A percentile compares a stretch with the other conserved stretches of the same genome.
phyloP scores from a whole-genome alignment of 2,888 invertebrate genomes.

The Crepidodera aurea region DNA sequence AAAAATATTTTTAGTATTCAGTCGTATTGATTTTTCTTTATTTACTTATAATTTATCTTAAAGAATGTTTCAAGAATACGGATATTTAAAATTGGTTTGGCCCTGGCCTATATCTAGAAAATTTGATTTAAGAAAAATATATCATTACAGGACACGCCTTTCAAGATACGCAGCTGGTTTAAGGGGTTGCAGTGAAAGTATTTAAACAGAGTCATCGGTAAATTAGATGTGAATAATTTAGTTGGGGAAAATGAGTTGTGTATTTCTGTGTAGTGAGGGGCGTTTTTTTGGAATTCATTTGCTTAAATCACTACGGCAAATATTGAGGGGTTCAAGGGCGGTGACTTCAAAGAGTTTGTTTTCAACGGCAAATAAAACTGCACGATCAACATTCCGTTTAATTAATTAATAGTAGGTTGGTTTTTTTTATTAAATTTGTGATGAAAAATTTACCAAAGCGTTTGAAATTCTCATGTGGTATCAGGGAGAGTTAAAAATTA shows the following conservation, averaged over 20 bases:
- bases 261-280: slow-evolving; percentile 26
- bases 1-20: too few species aligned
- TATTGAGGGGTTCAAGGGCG: not conserved
- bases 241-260: slow-evolving; percentile 30
- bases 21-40: too few species aligned
- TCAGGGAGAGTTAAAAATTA: too few species aligned
- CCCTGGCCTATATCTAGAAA: too few species aligned
- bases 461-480: too few species aligned
- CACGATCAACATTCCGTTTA: not conserved
- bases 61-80: too few species aligned
- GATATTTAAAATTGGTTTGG: too few species aligned
- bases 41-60: too few species aligned
- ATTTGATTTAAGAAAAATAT: too few species aligned
- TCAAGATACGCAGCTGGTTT: slow-evolving; percentile 5
- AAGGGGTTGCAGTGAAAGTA: slow-evolving; percentile 17
- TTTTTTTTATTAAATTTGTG: too few species aligned
- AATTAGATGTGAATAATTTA: slow-evolving; percentile 36
- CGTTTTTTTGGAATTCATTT: slow-evolving; percentile 14
- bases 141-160: too few species aligned
- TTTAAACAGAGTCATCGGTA: slow-evolving; percentile 34
- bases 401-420: not conserved
- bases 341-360: slow-evolving; percentile 9
- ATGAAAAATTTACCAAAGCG: too few species aligned
- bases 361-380: not conserved
- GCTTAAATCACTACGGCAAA: slow-evolving; percentile 24